Conservation (phyloP, 1,140 invertebrate species). For the Tetragonula clypearis region DNA sequence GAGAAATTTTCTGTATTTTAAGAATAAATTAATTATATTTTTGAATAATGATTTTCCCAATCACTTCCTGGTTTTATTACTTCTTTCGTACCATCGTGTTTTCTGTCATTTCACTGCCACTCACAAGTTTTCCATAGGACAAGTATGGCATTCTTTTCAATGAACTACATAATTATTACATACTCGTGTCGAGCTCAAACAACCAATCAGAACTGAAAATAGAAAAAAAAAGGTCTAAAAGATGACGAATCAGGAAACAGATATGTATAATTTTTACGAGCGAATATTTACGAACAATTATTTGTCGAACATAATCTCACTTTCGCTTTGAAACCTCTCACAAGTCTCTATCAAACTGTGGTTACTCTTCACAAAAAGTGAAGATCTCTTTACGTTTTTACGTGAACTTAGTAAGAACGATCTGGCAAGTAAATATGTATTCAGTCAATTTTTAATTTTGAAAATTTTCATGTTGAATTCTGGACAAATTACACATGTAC, state of each 20-base stretch:
- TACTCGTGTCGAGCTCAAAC: not conserved
- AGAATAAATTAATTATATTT: not conserved
- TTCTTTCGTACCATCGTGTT: not conserved
- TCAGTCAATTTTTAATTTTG: too few species aligned
- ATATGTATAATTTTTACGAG: not conserved
- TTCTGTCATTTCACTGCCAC: not conserved
- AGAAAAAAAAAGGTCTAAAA: not conserved
- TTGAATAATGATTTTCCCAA: not conserved
- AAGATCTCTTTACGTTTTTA: not conserved
- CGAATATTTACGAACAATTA: not conserved
- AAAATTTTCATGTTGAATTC: not conserved
- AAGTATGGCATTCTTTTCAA: not conserved
- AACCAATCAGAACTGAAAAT: not conserved
- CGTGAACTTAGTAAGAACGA: not conserved
- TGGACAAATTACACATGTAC: not conserved
- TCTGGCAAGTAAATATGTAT: too few species aligned
- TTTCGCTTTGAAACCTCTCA: not conserved
- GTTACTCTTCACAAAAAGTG: too few species aligned
- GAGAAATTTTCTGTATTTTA: not conserved
- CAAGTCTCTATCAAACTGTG: not conserved
- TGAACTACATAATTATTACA: slow-evolving; percentile 1
- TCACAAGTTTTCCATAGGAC: not conserved
- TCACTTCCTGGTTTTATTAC: not conserved
- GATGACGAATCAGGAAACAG: not conserved
- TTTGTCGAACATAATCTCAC: not conserved